phyloP scores from a whole-genome alignment of 64 coral and sea anemone genomes.

The Dendronephthya gigantea region DNA sequence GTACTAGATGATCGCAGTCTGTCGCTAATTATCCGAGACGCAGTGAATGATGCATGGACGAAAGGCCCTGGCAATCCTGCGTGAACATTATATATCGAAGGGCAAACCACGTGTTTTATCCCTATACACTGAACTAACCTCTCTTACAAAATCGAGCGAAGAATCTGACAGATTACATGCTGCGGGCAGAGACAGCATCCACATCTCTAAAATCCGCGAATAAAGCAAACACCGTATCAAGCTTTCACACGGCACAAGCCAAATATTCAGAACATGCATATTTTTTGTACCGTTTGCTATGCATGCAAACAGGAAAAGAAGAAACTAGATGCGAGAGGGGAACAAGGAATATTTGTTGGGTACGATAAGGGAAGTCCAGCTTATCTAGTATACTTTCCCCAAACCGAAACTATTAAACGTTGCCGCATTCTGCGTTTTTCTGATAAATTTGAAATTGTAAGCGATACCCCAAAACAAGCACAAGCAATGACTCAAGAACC shows the following conservation, averaged over 20 bases:
- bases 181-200: too few relatives aligned
- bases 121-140: too few relatives aligned
- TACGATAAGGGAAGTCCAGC: constrained; percentile 10
- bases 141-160: too few relatives aligned
- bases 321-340: background rate
- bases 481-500: background rate
- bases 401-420: background rate
- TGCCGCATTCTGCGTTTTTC: background rate
- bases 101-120: too few relatives aligned
- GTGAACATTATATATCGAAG: too few relatives aligned
- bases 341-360: background rate
- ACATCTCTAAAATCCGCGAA: background rate
- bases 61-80: too few relatives aligned
- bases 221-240: background rate
- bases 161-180: too few relatives aligned
- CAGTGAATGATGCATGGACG: too few relatives aligned
- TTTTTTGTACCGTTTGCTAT: background rate
- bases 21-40: too few relatives aligned
- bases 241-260: background rate
- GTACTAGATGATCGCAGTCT: too few relatives aligned
- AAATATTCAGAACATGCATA: background rate
- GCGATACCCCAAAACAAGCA: background rate
- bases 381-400: background rate
- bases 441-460: background rate
- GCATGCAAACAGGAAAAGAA: background rate